A percentile compares a stretch with the other conserved stretches of the same genome.
These are phyloP conservation scores for Cryptoblepharus egeriae DNA, from an alignment of 2,797 vertebrate genomes.

Conservation along the genomic window DNA sequence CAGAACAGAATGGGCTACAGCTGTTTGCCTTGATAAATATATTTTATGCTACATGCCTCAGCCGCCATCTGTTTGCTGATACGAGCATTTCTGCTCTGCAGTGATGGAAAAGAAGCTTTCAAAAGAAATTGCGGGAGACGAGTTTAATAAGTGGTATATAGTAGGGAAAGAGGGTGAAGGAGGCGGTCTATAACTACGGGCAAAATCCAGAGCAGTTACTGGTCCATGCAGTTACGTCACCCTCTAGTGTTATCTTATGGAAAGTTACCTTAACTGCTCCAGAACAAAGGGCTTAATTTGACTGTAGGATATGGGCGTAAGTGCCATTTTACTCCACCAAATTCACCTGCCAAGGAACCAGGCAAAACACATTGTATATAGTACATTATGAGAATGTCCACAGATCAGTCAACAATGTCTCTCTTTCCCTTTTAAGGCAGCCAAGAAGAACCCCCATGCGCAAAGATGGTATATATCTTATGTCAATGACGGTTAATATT, in stretches of 20 bases:
- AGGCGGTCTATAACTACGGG: conserved; percentile 33
- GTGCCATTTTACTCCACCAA: neutral
- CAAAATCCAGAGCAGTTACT: no score
- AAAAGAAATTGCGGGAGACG: conserved; percentile 69
- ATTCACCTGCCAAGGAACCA: conserved; percentile 4
- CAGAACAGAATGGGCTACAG: conserved; percentile 81
- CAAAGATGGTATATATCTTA: neutral
- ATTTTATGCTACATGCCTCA: conserved; percentile 83
- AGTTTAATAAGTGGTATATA: conserved; percentile 66
- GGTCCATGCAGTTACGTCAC: no score
- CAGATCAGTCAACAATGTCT: neutral
- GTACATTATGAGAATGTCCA: neutral
- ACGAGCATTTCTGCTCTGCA: conserved; percentile 75
- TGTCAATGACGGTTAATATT: no score
- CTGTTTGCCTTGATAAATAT: conserved; percentile 86
- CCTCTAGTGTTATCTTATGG: no score
- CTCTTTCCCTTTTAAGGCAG: neutral
- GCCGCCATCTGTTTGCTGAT: conserved; percentile 84
- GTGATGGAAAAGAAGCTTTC: conserved; percentile 76
- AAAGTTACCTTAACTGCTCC: no score
- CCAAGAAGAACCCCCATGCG: neutral
- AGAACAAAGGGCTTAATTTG: no score
- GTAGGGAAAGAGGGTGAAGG: conserved; percentile 47
- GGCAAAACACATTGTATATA: neutral
- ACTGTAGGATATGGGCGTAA: no score